These are phyloP conservation scores for Amiota mariae DNA, from an alignment of 2,888 invertebrate species.

Conservation along the genomic window DNA sequence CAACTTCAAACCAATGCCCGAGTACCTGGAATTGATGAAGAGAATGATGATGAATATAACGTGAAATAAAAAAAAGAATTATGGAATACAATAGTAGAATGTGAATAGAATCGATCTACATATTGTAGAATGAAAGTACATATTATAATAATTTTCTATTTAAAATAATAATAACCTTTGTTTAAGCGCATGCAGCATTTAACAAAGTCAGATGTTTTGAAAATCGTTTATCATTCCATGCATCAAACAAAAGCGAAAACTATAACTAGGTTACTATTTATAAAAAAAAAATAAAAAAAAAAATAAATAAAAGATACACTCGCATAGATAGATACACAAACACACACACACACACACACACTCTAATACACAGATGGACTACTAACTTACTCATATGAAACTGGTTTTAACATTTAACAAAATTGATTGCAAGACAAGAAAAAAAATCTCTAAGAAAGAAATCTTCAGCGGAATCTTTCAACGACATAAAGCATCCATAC, in stretches of 20 bases:
- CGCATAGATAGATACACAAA: not conserved
- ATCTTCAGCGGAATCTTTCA: conserved; percentile 36
- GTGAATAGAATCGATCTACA: too few relatives aligned
- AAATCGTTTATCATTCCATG: not conserved
- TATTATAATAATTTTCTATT: too few relatives aligned
- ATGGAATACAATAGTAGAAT: too few relatives aligned
- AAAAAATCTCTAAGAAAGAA: conserved; percentile 5
- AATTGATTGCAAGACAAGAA: conserved; percentile 6
- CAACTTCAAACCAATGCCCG: conserved; percentile 85
- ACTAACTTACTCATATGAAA: not conserved
- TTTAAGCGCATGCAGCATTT: too few relatives aligned
- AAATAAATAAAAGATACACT: conserved; percentile 2
- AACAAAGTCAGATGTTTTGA: not conserved
- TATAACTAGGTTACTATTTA: conserved; percentile 55
- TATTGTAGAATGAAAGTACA: too few relatives aligned
- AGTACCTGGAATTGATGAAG: conserved; percentile 70
- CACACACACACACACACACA: not conserved
- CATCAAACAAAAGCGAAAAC: conserved; percentile 18
- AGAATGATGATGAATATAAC: too few relatives aligned
- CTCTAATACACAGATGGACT: too few relatives aligned
- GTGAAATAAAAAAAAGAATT: too few relatives aligned
- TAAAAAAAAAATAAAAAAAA: conserved; percentile 33
- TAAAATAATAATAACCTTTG: too few relatives aligned
- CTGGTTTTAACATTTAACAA: not conserved
- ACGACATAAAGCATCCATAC: conserved; percentile 30